Evolutionary conservation across 2,113 vertebrate species (phyloP), one percentile per base, ranked within the genome.

Genomic region (Pseudorectes ferrugineus): DNA sequence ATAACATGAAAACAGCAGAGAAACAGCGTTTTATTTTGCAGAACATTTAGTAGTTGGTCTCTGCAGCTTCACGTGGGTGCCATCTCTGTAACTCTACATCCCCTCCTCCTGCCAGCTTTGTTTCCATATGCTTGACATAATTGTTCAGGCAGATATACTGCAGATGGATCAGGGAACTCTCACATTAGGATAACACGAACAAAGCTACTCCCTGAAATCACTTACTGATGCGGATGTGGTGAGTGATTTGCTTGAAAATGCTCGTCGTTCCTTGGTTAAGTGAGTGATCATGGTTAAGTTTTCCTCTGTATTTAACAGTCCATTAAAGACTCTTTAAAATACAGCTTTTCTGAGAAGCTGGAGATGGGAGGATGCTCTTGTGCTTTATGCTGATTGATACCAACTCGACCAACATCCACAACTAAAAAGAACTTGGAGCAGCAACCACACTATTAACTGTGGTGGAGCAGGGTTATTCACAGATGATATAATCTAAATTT

Each of bases 1-100:
- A 5, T 49, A 31, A 51, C 49, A 5, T 46, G 55, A 16, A 35
- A 24, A 24, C 23, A 42, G 43, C 33, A 40, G 28, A 77, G 63
- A 73, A 51, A 23, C 7, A 4, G 24, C 1, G 24, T 55, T 93
- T 87, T 85, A 29, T 61, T 81, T 20, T 57, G 19, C 31, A 46
- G 82, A 57, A 24, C 3, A 6, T 66, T 36, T 28, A 36, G 49
- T 49, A 20, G 51, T 16, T 77, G 33, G 26, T 76, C 9, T 38
- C 33, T 77, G 38, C 31, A 23, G 57, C 33, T 83, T 45, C 10
- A 3, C 3, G 2, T 6, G 5, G 73, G 22, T 45, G 51, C 54
- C 0, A 0, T 59, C 73, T 14, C 74, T 8, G 1, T 54, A 7
- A 8, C 42, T 42, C 28, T 13, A 0, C 7, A 2, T 54, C 25